Conservation (phyloP, 2,113 vertebrate genomes). For the Hydrochoerus hydrochaeris region DNA sequence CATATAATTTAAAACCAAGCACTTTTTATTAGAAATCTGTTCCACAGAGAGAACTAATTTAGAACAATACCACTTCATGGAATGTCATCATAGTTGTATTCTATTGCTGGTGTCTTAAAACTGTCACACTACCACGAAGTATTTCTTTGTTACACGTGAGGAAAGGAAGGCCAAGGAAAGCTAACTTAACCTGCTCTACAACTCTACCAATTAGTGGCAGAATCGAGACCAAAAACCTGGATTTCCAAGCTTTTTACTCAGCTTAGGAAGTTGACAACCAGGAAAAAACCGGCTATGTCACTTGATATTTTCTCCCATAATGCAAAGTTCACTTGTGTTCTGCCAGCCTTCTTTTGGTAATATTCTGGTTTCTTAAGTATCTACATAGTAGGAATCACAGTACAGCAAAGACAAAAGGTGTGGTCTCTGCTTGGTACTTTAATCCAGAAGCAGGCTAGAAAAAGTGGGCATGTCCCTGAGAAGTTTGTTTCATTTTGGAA, state of each 20-base stretch:
- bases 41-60: slow-evolving; percentile 62
- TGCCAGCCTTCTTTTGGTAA: slow-evolving; percentile 43
- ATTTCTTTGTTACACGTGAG: slow-evolving; percentile 46
- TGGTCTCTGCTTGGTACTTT: slow-evolving; percentile 57
- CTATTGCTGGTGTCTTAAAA: slow-evolving; percentile 74
- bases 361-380: slow-evolving; percentile 59
- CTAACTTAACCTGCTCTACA: slow-evolving; percentile 57
- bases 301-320: slow-evolving; percentile 47
- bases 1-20: slow-evolving; percentile 64
- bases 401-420: slow-evolving; percentile 42
- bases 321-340: slow-evolving; percentile 41
- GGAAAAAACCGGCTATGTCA: slow-evolving; percentile 28
- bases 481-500: slow-evolving; percentile 72
- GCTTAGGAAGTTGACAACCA: slow-evolving; percentile 43
- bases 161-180: slow-evolving; percentile 66
- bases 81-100: slow-evolving; percentile 47
- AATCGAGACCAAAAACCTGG: slow-evolving; percentile 35
- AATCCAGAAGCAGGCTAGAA: slow-evolving; percentile 57
- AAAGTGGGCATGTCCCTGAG: slow-evolving; percentile 74
- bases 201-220: slow-evolving; percentile 46
- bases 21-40: slow-evolving; percentile 74
- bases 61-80: slow-evolving; percentile 64
- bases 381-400: slow-evolving; percentile 53
- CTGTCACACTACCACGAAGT: slow-evolving; percentile 52
- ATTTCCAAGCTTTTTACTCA: slow-evolving; percentile 51